These are phyloP conservation scores for Turnix velox DNA, from an alignment of 2,113 vertebrate species.

Conservation along the genomic window DNA sequence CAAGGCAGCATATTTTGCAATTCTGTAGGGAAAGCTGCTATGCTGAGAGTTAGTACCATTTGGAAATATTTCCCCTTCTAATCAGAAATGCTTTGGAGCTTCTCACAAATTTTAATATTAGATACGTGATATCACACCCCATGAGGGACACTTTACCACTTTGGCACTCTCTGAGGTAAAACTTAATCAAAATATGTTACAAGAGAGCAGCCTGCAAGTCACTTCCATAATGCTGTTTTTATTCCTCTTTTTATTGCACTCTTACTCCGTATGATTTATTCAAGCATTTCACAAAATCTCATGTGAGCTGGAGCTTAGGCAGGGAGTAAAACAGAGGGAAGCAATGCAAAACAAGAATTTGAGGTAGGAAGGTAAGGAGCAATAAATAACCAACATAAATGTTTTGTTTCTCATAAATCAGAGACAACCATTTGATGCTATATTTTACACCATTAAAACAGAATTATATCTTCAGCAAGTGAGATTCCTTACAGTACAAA, in stretches of 20 bases:
- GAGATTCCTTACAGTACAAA: not conserved
- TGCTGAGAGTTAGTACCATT: not conserved
- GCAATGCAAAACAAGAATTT: not conserved
- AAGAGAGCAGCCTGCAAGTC: not conserved
- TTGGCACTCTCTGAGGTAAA: not conserved
- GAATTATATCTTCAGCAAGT: not conserved
- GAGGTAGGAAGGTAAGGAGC: not conserved
- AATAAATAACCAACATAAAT: conserved; percentile 17
- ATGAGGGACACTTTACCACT: not conserved
- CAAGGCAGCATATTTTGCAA: not conserved
- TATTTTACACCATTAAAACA: not conserved
- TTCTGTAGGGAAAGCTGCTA: not conserved
- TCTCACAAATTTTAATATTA: not conserved
- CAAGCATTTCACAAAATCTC: conserved; percentile 9
- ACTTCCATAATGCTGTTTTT: conserved; percentile 8
- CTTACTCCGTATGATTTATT: conserved; percentile 4
- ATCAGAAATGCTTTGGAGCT: not conserved
- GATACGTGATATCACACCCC: not conserved
- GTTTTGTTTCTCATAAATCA: not conserved
- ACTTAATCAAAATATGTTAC: conserved; percentile 1
- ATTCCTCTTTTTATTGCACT: conserved; percentile 23
- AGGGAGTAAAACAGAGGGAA: not conserved
- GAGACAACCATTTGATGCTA: not conserved
- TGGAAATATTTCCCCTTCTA: not conserved
- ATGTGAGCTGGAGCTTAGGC: not conserved